Base-by-base conservation (phyloP, 1,140 invertebrate species). In the Triops cancriformis region DNA sequence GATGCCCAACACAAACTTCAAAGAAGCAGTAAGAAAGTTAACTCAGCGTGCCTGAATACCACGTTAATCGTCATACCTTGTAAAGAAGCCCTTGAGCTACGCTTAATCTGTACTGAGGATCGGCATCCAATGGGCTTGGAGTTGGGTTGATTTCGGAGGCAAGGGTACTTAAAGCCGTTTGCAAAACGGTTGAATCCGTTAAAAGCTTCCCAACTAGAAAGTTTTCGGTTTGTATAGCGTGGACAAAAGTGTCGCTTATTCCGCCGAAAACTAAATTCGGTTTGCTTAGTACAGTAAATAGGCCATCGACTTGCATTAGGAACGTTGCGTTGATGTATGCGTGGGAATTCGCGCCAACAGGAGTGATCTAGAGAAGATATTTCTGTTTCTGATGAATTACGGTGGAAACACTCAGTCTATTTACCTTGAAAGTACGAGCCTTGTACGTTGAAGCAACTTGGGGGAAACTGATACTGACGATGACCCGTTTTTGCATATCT, bases 61-160 rank as follows among this genome's bases (percentile, higher is more conserved):
- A 0, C 27, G 23, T 10, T 12, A 43, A 74, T 27, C 12, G 37
- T 26, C 43, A 23, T 85, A 91, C 91, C 86, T 93, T 94, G 82
- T 93, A 95, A 80, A 94, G 89, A 28, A 94, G 82, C 76, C 88
- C 87, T 73, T 89, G 86, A 1, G 91, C 89, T 28, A 94, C 82
- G 80, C 79, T 72, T 45, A 74, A 79, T 26, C 92, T 86, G 79
- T 89, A 92, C 42, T 88, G 85, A 0, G 90, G 88, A 1, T 88
- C 87, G 14, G 89, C 87, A 82, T 93, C 89, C 0, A 89, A 89
- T 6, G 89, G 85, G 18, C 87, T 82, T 37, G 87, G 83, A 79
- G 88, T 88, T 0, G 92, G 91, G 26, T 87, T 81, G 0, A 94
- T 77, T 82, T 94, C 90, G 0, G 80, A 79, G 18, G 87, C 83